Evolutionary conservation across 2,113 vertebrate genomes (phyloP), one percentile per base, ranked within the genome.

Genomic region (Thomomys bottae): DNA sequence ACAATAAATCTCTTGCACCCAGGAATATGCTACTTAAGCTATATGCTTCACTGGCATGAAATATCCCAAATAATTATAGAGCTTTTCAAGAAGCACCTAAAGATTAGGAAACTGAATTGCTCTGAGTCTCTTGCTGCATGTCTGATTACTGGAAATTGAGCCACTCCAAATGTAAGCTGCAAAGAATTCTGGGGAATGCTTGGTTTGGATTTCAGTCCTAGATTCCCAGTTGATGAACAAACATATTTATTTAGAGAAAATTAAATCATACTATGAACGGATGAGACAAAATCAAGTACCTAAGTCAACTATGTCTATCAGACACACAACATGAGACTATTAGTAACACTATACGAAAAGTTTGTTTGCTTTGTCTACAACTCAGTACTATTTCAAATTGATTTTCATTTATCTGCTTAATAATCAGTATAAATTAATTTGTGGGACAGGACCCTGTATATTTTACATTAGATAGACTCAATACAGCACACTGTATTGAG

Each of bases 11-110:
- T 49, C 11, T 28, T 72, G 11, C 32, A 18, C 20, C 21, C 6
- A 77, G 2, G 73, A 71, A 6, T 5, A 81, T 20, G 64, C 17
- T 61, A 76, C 28, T 88, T 64, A 2, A 57, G 28, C 30, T 1
- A 28, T 42, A 36, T 34, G 71, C 3, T 4, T 66, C 38, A 86
- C 6, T 24, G 45, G 23, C 14, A 9, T 28, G 59, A 8, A 59
- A 57, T 12, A 1, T 38, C 8, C 2, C 30, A 12, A 1, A 3
- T 8, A 11, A 23, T 57, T 3, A 15, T 30, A 36, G 32, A 24
- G 34, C 21, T 67, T 87, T 15, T 28, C 54, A 34, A 67, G 28
- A 2, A 49, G 6, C 12, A 34, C 14, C 8, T 28, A 12, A 34
- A 32, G 28, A 34, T 34, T 40, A 49, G 23, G 10, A 40, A 54